A percentile compares a stretch with the other conserved stretches of the same genome.
phyloP scores from a whole-genome alignment of 1,140 invertebrate species.

The Melanaphis sacchari region DNA sequence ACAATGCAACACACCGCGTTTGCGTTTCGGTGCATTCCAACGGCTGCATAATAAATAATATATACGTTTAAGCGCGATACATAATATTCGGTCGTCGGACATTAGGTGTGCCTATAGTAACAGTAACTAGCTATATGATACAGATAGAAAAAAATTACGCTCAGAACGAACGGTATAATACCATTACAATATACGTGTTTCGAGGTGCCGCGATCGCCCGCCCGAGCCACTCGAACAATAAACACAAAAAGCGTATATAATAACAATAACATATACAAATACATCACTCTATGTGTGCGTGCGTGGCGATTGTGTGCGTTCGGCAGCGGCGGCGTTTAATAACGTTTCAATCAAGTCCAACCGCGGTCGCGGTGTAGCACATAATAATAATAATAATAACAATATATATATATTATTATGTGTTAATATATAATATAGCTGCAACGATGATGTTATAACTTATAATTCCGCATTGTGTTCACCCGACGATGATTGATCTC shows the following conservation, averaged over 20 bases:
- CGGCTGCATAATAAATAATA: not conserved
- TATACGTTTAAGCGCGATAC: not conserved
- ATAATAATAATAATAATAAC: conserved; percentile 11
- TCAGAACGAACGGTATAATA: not conserved
- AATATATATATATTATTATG: not conserved
- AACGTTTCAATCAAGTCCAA: conserved; percentile 48
- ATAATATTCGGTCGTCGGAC: not conserved
- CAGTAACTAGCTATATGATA: not conserved
- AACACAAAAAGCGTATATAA: conserved; percentile 16
- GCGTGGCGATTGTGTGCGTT: not conserved
- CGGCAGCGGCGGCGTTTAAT: conserved; percentile 17
- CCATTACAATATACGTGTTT: not conserved
- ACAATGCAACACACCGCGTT: no score
- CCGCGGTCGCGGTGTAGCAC: not conserved
- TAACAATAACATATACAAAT: conserved; percentile 21
- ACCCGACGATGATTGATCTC: conserved; percentile 22
- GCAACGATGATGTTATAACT: not conserved
- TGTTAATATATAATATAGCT: not conserved
- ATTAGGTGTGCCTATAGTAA: not conserved
- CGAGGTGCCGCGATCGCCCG: not conserved
- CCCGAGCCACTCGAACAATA: conserved; percentile 26
- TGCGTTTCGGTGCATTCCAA: no score
- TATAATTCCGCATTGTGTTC: not conserved
- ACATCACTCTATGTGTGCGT: not conserved
- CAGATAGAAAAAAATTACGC: not conserved